phyloP scores from a whole-genome alignment of 2,888 invertebrate species.

The Anticlea derivata region DNA sequence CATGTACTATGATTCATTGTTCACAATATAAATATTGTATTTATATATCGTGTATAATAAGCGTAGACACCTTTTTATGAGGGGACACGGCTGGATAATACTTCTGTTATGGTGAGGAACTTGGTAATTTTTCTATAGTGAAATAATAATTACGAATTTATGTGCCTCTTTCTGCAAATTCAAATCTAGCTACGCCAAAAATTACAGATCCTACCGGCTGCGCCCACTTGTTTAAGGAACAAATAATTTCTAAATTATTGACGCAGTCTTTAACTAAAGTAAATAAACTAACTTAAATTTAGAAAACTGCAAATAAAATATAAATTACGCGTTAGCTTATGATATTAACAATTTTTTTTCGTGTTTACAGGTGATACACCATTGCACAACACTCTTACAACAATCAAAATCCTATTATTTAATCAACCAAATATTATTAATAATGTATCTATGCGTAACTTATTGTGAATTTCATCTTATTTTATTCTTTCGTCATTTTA shows the following conservation, averaged over 20 bases:
- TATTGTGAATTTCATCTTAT: slow-evolving; percentile 62
- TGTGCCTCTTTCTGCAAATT: too few species aligned
- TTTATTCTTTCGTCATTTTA: slow-evolving; percentile 50
- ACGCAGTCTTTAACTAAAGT: too few species aligned
- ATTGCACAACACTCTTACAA: slow-evolving; percentile 63
- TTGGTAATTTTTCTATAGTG: too few species aligned
- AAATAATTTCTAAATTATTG: too few species aligned
- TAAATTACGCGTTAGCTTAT: too few species aligned
- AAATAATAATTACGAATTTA: neutral
- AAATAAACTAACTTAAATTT: too few species aligned
- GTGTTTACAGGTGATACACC: slow-evolving; percentile 52
- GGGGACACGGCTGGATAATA: slow-evolving; percentile 59
- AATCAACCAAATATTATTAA: slow-evolving; percentile 82
- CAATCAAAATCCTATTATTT: slow-evolving; percentile 56
- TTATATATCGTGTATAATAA: slow-evolving; percentile 47
- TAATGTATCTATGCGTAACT: slow-evolving; percentile 73
- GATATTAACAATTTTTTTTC: slow-evolving; percentile 14
- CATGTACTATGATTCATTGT: slow-evolving; percentile 31
- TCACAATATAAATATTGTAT: slow-evolving; percentile 39
- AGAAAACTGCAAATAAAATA: too few species aligned
- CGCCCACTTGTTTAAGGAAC: too few species aligned
- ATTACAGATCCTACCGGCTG: too few species aligned
- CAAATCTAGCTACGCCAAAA: too few species aligned
- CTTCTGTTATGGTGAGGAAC: slow-evolving; percentile 73
- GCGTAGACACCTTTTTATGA: slow-evolving; percentile 50